Conservation (phyloP, 2,113 vertebrate genomes). For the Colius striatus region DNA sequence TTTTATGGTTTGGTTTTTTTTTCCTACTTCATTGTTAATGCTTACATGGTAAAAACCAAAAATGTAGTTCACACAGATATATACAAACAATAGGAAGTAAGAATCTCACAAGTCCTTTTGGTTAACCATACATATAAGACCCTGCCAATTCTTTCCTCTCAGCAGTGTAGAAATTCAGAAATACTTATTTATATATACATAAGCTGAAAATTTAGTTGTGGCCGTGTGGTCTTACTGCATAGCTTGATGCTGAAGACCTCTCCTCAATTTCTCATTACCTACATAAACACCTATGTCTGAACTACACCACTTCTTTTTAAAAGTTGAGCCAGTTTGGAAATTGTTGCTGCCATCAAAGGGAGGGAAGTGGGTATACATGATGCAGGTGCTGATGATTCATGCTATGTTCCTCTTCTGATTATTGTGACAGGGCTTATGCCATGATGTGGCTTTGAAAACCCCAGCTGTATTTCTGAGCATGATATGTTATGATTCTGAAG, state of each 20-base stretch:
- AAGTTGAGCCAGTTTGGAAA: neutral
- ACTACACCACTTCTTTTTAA: neutral
- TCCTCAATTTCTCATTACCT: neutral
- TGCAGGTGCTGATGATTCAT: neutral
- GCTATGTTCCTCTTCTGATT: neutral
- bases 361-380: neutral
- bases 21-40: neutral
- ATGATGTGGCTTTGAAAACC: neutral
- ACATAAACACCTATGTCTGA: neutral
- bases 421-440: neutral
- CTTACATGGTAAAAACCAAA: neutral
- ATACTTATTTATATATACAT: neutral
- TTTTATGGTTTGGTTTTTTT: neutral
- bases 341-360: neutral
- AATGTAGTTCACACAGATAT: neutral
- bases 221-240: neutral
- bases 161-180: neutral
- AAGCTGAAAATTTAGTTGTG: neutral
- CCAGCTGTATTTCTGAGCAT: constrained; percentile 29
- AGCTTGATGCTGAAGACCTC: neutral
- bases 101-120: neutral
- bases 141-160: neutral
- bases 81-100: neutral
- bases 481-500: neutral
- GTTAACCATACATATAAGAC: neutral